These are phyloP conservation scores for Heptranchias perlo DNA, from an alignment of 2,113 vertebrate genomes.

Conservation along the genomic window DNA sequence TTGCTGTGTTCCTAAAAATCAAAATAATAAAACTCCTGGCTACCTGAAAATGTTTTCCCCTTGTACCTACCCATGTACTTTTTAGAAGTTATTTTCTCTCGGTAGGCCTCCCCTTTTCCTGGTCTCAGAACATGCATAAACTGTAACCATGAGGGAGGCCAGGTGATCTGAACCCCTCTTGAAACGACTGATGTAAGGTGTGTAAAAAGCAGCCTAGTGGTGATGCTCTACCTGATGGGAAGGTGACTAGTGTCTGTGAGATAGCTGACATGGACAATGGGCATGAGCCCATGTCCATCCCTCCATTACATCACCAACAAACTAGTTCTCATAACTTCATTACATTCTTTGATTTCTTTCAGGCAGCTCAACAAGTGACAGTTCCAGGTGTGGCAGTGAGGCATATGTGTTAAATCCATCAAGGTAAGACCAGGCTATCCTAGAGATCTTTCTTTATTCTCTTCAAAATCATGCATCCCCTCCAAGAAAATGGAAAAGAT, in stretches of 20 bases:
- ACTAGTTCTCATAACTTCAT: neutral
- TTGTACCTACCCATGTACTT: neutral
- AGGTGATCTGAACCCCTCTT: neutral
- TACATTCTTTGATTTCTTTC: slow-evolving; percentile 15
- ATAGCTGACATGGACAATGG: neutral
- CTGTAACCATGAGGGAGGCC: neutral
- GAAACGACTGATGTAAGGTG: neutral
- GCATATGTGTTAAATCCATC: slow-evolving; percentile 17
- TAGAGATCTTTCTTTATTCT: neutral
- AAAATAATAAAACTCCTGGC: neutral
- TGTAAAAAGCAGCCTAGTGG: neutral
- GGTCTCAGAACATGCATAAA: neutral
- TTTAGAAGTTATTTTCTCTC: neutral
- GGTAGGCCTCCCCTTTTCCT: neutral
- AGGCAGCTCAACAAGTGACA: neutral
- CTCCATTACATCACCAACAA: neutral
- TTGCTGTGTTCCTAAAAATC: neutral
- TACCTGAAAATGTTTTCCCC: too few species aligned
- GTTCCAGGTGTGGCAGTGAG: neutral
- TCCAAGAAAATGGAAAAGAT: neutral
- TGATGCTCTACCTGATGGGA: neutral
- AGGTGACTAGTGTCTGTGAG: neutral
- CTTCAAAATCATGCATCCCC: neutral
- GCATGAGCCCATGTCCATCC: neutral
- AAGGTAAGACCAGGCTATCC: neutral